A percentile compares a stretch with the other conserved stretches of the same genome.
Evolutionary conservation across 2,113 vertebrate species (phyloP).

Genomic region (mouse (Mus musculus)): GRCm39 chr17:30518001-30518500

Average conservation of each 20-base stretch:
- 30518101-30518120: conserved; percentile 9
- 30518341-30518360: neutral
- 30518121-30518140: conserved; percentile 4
- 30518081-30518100: conserved; percentile 21
- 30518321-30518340: too few species aligned
- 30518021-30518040: conserved; percentile 38
- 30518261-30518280: too few species aligned
- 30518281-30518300: too few species aligned
- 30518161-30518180: conserved; percentile 13
- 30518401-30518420: neutral
- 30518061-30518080: conserved; percentile 29
- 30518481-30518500: conserved; percentile 67
- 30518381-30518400: neutral
- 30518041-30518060: conserved; percentile 51
- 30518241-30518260: neutral
- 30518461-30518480: neutral
- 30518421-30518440: neutral
- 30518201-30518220: neutral
- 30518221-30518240: neutral
- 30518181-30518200: conserved; percentile 23
- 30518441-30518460: neutral
- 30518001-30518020: conserved; percentile 37
- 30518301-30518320: too few species aligned
- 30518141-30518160: neutral
- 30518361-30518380: neutral